Evolutionary conservation across 2,888 invertebrate genomes (phyloP).

Genomic region (Rhaphigaster nebulosa): DNA sequence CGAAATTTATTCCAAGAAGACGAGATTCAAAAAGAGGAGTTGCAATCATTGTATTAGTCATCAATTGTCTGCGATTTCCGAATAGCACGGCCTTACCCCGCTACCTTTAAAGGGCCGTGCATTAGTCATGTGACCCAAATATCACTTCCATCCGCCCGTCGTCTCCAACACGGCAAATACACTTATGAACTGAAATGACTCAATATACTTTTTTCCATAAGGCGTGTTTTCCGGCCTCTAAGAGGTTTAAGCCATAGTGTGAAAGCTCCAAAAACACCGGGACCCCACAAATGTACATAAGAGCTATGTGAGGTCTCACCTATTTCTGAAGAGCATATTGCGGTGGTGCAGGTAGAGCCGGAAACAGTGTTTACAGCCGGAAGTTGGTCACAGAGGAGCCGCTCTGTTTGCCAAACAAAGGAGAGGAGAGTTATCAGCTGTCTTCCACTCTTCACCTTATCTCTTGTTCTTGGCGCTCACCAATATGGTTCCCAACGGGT

Average conservation of each 20-base stretch:
- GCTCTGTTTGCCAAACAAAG: slow-evolving; percentile 43
- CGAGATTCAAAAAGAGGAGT: neutral
- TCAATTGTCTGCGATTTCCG: slow-evolving; percentile 17
- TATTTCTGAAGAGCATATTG: slow-evolving; percentile 46
- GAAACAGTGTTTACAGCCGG: slow-evolving; percentile 32
- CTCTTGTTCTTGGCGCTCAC: neutral
- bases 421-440: slow-evolving; percentile 28
- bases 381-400: slow-evolving; percentile 31
- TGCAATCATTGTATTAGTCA: neutral
- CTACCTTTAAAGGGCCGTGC: neutral
- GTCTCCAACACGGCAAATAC: neutral
- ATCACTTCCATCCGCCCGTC: neutral
- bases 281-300: neutral
- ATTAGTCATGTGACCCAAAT: neutral
- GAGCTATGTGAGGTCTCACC: slow-evolving; percentile 32
- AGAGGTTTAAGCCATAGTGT: neutral
- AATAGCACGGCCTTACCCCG: neutral
- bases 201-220: neutral
- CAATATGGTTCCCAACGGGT: neutral
- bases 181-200: neutral
- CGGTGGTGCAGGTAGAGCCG: slow-evolving; percentile 31
- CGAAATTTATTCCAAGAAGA: neutral
- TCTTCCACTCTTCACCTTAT: slow-evolving; percentile 39
- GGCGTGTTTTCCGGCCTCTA: neutral
- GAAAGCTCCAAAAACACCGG: neutral